These are phyloP conservation scores for Gadopsis marmoratus DNA, from an alignment of 2,797 vertebrate species.

Conservation along the genomic window DNA sequence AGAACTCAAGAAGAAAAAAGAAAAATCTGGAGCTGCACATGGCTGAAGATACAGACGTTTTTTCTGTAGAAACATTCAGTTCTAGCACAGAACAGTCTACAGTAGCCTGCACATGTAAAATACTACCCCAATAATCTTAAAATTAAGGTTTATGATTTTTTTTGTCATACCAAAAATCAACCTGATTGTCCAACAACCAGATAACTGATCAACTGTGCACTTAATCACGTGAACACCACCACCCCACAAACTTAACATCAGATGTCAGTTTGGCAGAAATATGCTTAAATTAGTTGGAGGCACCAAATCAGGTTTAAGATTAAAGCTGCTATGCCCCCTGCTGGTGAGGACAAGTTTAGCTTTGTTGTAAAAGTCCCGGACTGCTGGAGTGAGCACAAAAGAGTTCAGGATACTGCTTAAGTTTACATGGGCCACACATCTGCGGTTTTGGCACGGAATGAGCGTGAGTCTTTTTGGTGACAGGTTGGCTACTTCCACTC, in stretches of 20 bases:
- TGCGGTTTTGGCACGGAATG: neutral
- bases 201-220: neutral
- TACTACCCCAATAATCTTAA: neutral
- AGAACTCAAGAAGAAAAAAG: neutral
- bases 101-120: neutral
- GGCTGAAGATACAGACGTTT: neutral
- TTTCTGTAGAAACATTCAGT: neutral
- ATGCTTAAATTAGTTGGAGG: neutral
- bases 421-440: neutral
- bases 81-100: neutral
- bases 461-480: neutral
- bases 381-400: neutral
- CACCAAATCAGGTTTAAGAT: neutral
- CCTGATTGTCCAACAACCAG: neutral
- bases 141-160: neutral
- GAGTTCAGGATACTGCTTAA: neutral
- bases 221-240: neutral
- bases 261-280: neutral
- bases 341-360: neutral
- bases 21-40: constrained; percentile 19
- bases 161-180: neutral
- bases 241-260: neutral
- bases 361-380: neutral
- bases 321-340: neutral
- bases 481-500: constrained; percentile 14